Evolutionary conservation across 2,797 vertebrate species (phyloP), one percentile per base, ranked within the genome.

Genomic region (Anas bahamensis): DNA sequence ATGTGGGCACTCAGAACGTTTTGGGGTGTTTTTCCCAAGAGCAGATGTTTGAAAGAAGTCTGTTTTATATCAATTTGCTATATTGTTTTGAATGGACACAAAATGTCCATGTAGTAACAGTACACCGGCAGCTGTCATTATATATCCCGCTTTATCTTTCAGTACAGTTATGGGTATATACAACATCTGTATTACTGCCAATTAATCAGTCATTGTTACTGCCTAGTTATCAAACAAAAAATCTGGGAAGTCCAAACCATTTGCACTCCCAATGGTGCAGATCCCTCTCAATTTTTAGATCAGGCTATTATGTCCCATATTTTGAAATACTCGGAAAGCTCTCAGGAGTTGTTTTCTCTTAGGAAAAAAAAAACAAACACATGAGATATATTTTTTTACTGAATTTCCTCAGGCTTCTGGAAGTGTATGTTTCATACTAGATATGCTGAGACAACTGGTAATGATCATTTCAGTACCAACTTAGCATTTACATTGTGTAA

Each of bases 121-220:
- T 46, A 61, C 64, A 35, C 3, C 9, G 76, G 70, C 48, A 95
- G 90, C 89, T 95, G 64, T 95, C 94, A 86, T 75, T 85, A 92
- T 31, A 60, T 48, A 80, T 83, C 46, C 69, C 77, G 61, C 73
- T 74, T 85, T 31, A 93, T 89, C 71, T 95, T 95, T 94, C 72
- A 79, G 6, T 77, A 69, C 18, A 77, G 65, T 75, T 91, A 78
- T 65, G 69, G 46, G 46, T 77, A 80, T 59, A 75, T 5, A 69
- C 35, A 83, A 39, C 50, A 89, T 81, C 95, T 96, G 86, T 89
- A 85, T 64, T 83, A 91, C 73, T 96, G 89, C 87, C 93, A 96
- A 89, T 96, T 97, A 94, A 95, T 96, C 95, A 95, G 94, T 93
- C 69, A 50, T 55, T 95, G 73, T 86, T 88, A 95, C 86, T 89